phyloP scores from a whole-genome alignment of 2,888 invertebrate genomes.

The Phortica magna region DNA sequence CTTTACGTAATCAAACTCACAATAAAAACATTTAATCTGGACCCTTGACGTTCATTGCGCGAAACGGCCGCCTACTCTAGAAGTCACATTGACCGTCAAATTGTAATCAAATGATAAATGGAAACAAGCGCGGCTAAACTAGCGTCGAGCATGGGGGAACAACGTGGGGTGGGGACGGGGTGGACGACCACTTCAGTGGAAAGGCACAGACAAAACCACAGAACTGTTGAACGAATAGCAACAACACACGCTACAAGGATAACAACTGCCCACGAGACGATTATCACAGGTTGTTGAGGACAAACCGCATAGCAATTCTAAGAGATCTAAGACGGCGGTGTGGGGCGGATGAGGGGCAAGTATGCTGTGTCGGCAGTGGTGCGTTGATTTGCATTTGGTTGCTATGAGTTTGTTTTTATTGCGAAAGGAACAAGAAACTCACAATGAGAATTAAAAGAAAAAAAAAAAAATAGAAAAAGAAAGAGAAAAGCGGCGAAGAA shows the following conservation, averaged over 20 bases:
- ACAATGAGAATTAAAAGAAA: not conserved
- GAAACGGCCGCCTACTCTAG: conserved; percentile 29
- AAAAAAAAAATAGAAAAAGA: conserved; percentile 1
- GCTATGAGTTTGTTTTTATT: conserved; percentile 61
- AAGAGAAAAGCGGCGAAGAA: conserved; percentile 25
- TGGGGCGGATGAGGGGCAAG: not conserved
- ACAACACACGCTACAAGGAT: conserved; percentile 41
- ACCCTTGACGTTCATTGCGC: conserved; percentile 34
- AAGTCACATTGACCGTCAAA: conserved; percentile 64
- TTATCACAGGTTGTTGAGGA: conserved; percentile 65
- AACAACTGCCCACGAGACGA: conserved; percentile 65
- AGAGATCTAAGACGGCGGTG: conserved; percentile 20
- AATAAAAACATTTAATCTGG: conserved; percentile 55
- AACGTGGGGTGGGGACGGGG: too few relatives aligned
- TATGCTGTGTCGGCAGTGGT: conserved; percentile 24
- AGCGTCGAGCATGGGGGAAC: not conserved
- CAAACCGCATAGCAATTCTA: conserved; percentile 57
- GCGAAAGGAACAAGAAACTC: conserved; percentile 52
- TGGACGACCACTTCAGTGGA: conserved; percentile 23
- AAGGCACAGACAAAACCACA: conserved; percentile 17
- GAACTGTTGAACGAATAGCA: conserved; percentile 50
- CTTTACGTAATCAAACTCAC: conserved; percentile 54
- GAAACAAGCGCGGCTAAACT: conserved; percentile 39
- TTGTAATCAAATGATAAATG: conserved; percentile 70
- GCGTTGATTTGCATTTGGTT: conserved; percentile 68